Conservation (phyloP, 2,113 vertebrate genomes). For the Galemys pyrenaicus region DNA sequence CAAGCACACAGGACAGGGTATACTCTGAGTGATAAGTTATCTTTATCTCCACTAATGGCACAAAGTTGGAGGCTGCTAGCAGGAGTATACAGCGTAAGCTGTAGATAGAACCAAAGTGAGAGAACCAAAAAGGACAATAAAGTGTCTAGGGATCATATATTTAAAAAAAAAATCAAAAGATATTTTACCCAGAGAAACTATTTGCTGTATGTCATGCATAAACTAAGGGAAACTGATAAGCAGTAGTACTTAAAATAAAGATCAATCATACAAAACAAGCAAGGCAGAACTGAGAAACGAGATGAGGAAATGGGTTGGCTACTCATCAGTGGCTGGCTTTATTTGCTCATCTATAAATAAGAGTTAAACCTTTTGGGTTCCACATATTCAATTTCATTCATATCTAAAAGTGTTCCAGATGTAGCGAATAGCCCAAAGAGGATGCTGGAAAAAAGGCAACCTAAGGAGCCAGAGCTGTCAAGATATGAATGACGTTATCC, state of each 20-base stretch:
- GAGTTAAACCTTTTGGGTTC: background rate
- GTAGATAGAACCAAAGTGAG: too few relatives aligned
- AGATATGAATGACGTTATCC: background rate
- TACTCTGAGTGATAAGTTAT: background rate
- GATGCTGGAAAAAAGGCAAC: background rate
- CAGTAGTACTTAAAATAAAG: slow-evolving; percentile 13
- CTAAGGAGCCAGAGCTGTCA: background rate
- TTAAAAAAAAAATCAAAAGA: background rate
- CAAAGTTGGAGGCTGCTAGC: background rate
- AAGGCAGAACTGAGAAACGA: background rate
- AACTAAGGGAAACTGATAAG: background rate
- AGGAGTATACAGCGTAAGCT: background rate
- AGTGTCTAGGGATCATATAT: background rate
- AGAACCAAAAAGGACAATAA: background rate
- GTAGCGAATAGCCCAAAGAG: background rate
- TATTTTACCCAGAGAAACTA: background rate
- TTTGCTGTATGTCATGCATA: background rate
- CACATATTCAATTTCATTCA: slow-evolving; percentile 4
- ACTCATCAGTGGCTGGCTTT: background rate
- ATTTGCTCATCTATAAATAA: slow-evolving; percentile 1
- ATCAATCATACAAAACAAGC: background rate
- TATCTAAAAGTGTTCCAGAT: background rate
- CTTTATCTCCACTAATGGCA: background rate
- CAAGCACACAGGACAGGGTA: background rate
- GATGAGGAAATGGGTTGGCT: background rate